phyloP scores from a whole-genome alignment of 2,888 invertebrate genomes.

The Caenorhabditis macrosperma region DNA sequence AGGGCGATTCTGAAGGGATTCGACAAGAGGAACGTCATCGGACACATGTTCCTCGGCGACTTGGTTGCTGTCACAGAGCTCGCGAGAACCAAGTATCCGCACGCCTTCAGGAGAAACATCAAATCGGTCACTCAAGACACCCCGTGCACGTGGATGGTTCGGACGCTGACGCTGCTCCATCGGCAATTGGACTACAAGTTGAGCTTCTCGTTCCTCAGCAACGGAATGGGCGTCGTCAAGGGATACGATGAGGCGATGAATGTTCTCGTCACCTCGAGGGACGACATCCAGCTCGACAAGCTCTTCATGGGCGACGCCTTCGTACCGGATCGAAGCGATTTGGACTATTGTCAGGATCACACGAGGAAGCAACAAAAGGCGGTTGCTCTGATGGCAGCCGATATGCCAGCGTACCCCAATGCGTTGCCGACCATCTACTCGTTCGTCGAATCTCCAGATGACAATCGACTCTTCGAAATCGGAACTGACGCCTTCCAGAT shows the following conservation, averaged over 20 bases:
- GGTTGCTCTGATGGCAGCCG: neutral
- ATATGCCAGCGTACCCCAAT: slow-evolving; percentile 10
- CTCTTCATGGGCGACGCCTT: slow-evolving; percentile 14
- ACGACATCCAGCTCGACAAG: neutral
- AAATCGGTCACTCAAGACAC: neutral
- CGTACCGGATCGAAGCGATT: neutral
- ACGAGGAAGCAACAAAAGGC: neutral
- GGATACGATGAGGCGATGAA: slow-evolving; percentile 39
- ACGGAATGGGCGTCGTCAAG: slow-evolving; percentile 16
- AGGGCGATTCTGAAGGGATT: neutral
- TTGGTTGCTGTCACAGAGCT: slow-evolving; percentile 20
- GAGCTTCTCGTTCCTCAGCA: slow-evolving; percentile 12
- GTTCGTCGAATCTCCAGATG: neutral
- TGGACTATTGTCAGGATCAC: neutral
- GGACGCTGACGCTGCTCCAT: neutral
- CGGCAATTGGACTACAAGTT: neutral
- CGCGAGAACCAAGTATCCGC: neutral
- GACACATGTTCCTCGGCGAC: slow-evolving; percentile 21
- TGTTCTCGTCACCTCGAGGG: too few relatives aligned
- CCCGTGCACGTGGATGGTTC: neutral
- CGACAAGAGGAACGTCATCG: neutral
- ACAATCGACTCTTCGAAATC: slow-evolving; percentile 9
- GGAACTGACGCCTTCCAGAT: slow-evolving; percentile 3
- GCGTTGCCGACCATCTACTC: slow-evolving; percentile 12
- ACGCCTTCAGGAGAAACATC: neutral